These are phyloP conservation scores for Drosophila mimica DNA, from an alignment of 2,888 invertebrate species.

Conservation along the genomic window DNA sequence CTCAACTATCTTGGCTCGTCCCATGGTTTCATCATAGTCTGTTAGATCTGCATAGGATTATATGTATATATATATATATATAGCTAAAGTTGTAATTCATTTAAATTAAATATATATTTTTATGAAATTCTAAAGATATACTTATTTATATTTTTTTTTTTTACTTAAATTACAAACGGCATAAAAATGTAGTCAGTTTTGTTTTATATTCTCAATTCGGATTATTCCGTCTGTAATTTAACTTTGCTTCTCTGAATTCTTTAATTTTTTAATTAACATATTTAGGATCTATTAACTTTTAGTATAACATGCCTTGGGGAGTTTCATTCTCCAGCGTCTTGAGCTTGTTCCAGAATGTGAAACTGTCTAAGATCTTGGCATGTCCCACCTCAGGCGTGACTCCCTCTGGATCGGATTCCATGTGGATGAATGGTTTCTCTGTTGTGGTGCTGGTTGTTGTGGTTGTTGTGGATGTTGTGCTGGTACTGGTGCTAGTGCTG, in stretches of 20 bases:
- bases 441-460: slow-evolving; percentile 77
- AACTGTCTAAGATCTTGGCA: slow-evolving; percentile 78
- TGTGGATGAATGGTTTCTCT: slow-evolving; percentile 72
- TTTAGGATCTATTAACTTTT: neutral
- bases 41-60: slow-evolving; percentile 57
- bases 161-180: neutral
- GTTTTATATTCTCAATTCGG: no score
- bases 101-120: neutral
- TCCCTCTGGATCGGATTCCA: slow-evolving; percentile 53
- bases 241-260: neutral
- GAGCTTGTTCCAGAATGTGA: slow-evolving; percentile 82
- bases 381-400: slow-evolving; percentile 48
- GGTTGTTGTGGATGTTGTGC: slow-evolving; percentile 63
- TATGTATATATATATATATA: neutral
- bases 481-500: slow-evolving; percentile 57
- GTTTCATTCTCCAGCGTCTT: slow-evolving; percentile 78
- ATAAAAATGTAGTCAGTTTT: neutral
- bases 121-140: neutral
- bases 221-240: neutral
- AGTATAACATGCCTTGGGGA: slow-evolving; percentile 56
- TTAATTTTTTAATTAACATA: neutral
- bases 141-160: no score
- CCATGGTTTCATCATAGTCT: slow-evolving; percentile 90
- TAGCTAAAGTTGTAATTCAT: neutral
- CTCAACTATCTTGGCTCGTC: slow-evolving; percentile 89